Conservation (phyloP, 2,797 vertebrate genomes). For the Artibeus lituratus region DNA sequence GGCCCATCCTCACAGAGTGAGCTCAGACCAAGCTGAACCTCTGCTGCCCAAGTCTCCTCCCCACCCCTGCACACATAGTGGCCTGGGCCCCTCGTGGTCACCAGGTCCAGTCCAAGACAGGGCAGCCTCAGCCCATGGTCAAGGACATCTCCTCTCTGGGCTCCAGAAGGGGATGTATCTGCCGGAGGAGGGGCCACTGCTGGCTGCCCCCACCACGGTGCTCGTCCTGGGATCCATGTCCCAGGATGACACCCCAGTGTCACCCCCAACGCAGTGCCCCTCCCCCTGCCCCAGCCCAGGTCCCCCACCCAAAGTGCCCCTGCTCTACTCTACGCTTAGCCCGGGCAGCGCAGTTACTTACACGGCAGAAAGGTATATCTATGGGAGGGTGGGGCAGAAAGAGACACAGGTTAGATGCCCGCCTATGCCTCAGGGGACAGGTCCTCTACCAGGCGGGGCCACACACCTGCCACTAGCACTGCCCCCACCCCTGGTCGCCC, state of each 20-base stretch:
- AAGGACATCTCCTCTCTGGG: not conserved
- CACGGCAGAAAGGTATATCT: slow-evolving; percentile 98
- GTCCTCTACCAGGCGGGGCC: slow-evolving; percentile 19
- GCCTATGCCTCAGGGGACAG: slow-evolving; percentile 3
- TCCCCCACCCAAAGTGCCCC: slow-evolving; percentile 58
- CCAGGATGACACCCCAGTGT: not conserved
- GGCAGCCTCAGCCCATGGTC: not conserved
- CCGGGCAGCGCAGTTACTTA: slow-evolving; percentile 89
- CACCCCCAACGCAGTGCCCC: not conserved
- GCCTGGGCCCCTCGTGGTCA: not conserved
- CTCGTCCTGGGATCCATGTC: not conserved
- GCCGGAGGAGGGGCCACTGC: not conserved
- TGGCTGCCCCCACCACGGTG: not conserved
- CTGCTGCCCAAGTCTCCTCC: not conserved
- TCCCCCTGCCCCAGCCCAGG: not conserved
- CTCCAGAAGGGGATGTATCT: not conserved
- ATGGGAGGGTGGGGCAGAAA: slow-evolving; percentile 85
- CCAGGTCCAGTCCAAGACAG: not conserved
- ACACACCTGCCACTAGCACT: slow-evolving; percentile 25
- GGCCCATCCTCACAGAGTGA: not conserved
- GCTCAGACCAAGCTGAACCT: not conserved
- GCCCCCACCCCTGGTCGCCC: not conserved
- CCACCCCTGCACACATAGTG: not conserved
- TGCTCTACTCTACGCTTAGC: slow-evolving; percentile 75
- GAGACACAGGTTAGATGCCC: slow-evolving; percentile 81